These are phyloP conservation scores for Poeciliopsis turneri DNA, from an alignment of 2,797 vertebrate genomes.

Conservation along the genomic window DNA sequence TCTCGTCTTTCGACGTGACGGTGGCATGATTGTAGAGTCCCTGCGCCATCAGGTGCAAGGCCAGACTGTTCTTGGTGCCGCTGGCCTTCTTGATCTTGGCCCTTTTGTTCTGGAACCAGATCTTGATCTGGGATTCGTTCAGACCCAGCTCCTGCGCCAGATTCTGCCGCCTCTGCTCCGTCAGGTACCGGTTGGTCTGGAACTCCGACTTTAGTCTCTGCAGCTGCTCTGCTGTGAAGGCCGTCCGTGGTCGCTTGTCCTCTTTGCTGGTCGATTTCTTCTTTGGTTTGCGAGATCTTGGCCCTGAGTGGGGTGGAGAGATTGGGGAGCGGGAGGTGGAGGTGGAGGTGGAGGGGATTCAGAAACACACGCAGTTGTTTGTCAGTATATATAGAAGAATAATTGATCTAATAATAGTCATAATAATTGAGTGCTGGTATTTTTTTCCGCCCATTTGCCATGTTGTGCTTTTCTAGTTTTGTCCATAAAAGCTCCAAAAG, in stretches of 20 bases:
- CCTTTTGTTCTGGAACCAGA: slow-evolving; percentile 97
- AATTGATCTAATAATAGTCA: not conserved
- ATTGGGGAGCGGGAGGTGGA: not conserved
- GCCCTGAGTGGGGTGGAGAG: slow-evolving; percentile 80
- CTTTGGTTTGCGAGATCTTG: slow-evolving; percentile 98
- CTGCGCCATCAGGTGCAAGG: slow-evolving; percentile 94
- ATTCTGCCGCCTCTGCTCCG: slow-evolving; percentile 91
- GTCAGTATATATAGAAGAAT: slow-evolving; percentile 21
- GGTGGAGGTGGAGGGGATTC: not conserved
- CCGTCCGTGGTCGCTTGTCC: slow-evolving; percentile 93
- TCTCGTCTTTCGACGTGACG: slow-evolving; percentile 91
- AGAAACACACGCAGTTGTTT: slow-evolving; percentile 25
- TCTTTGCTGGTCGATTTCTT: slow-evolving; percentile 94
- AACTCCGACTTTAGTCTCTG: slow-evolving; percentile 94
- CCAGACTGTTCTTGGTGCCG: slow-evolving; percentile 89
- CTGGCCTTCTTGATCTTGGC: slow-evolving; percentile 96
- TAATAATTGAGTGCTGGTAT: not conserved
- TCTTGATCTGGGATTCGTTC: slow-evolving; percentile 96
- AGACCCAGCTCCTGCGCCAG: slow-evolving; percentile 92
- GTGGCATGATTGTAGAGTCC: slow-evolving; percentile 96
- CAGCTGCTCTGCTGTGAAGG: slow-evolving; percentile 94
- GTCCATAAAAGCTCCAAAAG: not conserved
- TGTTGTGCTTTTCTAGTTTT: not conserved
- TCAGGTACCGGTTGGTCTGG: slow-evolving; percentile 93
- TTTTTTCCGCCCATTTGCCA: not conserved